phyloP scores from a whole-genome alignment of 2,888 invertebrate species.

The Ditylenchus weischeri region DNA sequence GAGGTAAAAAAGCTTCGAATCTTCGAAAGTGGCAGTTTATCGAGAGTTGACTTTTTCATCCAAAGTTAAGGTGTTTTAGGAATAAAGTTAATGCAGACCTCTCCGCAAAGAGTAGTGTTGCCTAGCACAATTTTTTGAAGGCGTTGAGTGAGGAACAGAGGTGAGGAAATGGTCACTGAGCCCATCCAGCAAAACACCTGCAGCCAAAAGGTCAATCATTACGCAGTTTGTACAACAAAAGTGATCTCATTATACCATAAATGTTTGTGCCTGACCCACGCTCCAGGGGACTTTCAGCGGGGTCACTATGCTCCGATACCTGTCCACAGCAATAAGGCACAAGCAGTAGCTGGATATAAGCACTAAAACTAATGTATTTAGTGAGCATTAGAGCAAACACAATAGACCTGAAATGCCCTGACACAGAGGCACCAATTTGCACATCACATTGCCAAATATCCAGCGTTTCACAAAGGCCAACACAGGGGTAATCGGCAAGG shows the following conservation, averaged over 20 bases:
- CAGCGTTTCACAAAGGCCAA: conserved; percentile 85
- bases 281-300: conserved; percentile 55
- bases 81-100: conserved; percentile 32
- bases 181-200: conserved; percentile 44
- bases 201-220: conserved; percentile 38
- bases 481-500: conserved; percentile 92
- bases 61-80: too few species aligned
- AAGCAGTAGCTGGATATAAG: conserved; percentile 96
- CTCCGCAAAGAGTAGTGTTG: conserved; percentile 50
- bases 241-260: conserved; percentile 18
- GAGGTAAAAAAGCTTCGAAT: too few species aligned
- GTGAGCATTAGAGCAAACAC: too few species aligned
- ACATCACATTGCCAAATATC: conserved; percentile 85
- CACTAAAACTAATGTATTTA: conserved; percentile 70
- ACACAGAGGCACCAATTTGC: conserved; percentile 86
- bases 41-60: too few species aligned
- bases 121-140: conserved; percentile 46
- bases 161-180: conserved; percentile 48
- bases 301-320: conserved; percentile 67
- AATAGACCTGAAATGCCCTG: conserved; percentile 68
- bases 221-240: not conserved
- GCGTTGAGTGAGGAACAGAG: conserved; percentile 49
- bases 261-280: conserved; percentile 42
- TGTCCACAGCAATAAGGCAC: conserved; percentile 92
- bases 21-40: too few species aligned